Base-by-base conservation (phyloP, 2,113 vertebrate species). In the Ptilonorhynchus violaceus region DNA sequence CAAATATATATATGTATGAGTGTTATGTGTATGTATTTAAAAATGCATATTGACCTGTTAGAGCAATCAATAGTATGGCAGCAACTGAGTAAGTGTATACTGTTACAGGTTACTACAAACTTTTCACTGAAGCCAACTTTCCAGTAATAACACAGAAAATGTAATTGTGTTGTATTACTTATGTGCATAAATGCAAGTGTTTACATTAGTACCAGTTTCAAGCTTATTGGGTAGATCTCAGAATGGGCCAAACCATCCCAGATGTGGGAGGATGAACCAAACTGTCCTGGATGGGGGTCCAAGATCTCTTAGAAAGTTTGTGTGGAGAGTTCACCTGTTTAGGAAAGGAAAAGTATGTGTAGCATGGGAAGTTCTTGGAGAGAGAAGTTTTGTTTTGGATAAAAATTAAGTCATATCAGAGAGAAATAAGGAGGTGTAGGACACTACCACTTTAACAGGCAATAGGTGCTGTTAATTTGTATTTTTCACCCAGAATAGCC, bases 211-310 rank as follows among this genome's bases (percentile, higher is more conserved):
- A 37, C 23, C n/a, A 79, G 13, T 76, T 31, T 58, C 11, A 53
- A 46, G 23, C 23, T 86, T 80, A 41, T 33, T 79, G 46, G 17
- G 39, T 10, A 44, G 35, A 39, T 72, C 18, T 58, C 31, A n/a
- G 21, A 76, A 63, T 15, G 31, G 13, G 24, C 24, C 9, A 67
- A 7, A 49, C 31, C 7, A 13, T 78, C 12, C 58, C 47, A 63
- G 44, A 42, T 63, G 19, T 18, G 14, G 30, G 20, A 88, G 33
- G 23, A 60, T 42, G 91, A 69, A 68, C 22, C 24, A 53, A 22
- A 42, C 9, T 12, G 3, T 77, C 9, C 13, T 31, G 1, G 1
- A 27, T 0, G 3, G 81, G 25, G 16, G 11, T 82, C 23, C n/a
- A 82, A 24, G 16, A 33, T 56, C 8, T 56, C 37, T 23, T 52